Evolutionary conservation across 1,140 invertebrate species (phyloP).

Genomic region (Stenopsyche tienmushanensis): DNA sequence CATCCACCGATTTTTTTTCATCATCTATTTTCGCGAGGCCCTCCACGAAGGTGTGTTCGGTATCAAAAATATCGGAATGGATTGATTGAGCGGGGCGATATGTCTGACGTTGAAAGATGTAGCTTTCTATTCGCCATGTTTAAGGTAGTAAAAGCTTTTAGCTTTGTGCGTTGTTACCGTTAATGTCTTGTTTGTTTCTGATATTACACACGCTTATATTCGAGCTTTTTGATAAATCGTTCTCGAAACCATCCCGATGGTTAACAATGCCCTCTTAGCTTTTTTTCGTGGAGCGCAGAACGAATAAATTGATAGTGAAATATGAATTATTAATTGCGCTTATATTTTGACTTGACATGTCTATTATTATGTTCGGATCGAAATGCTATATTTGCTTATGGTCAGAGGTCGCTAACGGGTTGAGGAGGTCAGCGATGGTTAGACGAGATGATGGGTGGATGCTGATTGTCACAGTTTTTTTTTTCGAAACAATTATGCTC

Average conservation of each 20-base stretch:
- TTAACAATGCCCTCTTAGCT: too few species aligned
- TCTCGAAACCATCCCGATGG: neutral
- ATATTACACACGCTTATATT: too few species aligned
- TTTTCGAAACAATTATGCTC: too few species aligned
- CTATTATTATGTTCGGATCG: too few species aligned
- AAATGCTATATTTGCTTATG: too few species aligned
- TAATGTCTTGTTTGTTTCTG: slow-evolving; percentile 28
- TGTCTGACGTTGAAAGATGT: slow-evolving; percentile 36
- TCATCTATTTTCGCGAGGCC: slow-evolving; percentile 10
- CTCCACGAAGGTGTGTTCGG: slow-evolving; percentile 3
- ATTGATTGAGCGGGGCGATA: slow-evolving; percentile 31
- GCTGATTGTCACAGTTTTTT: too few species aligned
- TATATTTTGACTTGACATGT: too few species aligned
- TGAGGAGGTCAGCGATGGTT: too few species aligned
- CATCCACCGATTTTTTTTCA: slow-evolving; percentile 6
- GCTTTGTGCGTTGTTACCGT: slow-evolving; percentile 22
- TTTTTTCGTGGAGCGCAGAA: neutral
- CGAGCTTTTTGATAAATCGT: slow-evolving; percentile 8
- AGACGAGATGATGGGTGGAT: too few species aligned
- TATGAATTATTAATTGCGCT: too few species aligned
- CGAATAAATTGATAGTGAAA: too few species aligned
- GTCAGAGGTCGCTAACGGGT: too few species aligned
- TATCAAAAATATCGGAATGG: slow-evolving; percentile 30
- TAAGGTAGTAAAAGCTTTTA: slow-evolving; percentile 36
- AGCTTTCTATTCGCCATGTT: slow-evolving; percentile 30